phyloP scores from a whole-genome alignment of 2,797 vertebrate genomes.

The Oreochromis grahami region DNA sequence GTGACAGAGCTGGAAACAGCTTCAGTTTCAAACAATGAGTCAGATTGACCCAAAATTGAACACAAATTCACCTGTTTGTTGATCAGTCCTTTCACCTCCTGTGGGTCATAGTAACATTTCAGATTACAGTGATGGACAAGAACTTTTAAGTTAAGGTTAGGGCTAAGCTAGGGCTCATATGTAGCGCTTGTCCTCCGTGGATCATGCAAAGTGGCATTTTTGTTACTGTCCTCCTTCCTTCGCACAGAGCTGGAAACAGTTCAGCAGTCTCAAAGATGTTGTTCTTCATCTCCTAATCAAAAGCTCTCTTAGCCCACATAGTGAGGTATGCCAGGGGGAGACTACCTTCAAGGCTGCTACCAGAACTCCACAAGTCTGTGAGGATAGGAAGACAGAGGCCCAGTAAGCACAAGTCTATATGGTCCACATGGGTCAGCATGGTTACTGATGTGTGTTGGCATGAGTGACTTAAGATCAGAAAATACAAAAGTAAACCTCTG shows the following conservation, averaged over 20 bases:
- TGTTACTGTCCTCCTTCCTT: accelerated
- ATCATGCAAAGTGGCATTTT: not conserved
- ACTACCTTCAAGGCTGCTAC: constrained; percentile 46
- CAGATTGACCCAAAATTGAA: not conserved
- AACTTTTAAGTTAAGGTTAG: constrained; percentile 53
- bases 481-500: too few relatives aligned
- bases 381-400: not conserved
- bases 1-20: not conserved
- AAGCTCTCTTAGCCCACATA: constrained; percentile 39
- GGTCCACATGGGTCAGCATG: not conserved
- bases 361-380: constrained; percentile 49
- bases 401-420: not conserved
- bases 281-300: not conserved
- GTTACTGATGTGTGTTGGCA: not conserved
- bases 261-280: constrained; percentile 19
- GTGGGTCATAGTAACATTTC: not conserved
- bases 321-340: constrained; percentile 32
- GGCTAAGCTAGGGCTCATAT: not conserved
- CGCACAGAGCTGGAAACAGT: not conserved
- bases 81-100: constrained; percentile 74
- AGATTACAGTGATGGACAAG: constrained; percentile 80
- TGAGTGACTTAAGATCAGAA: not conserved
- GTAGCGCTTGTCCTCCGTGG: not conserved
- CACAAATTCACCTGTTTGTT: constrained; percentile 83
- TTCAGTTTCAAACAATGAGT: not conserved